Evolutionary conservation across 2,797 vertebrate species (phyloP).

Genomic region (Anguilla anguilla): DNA sequence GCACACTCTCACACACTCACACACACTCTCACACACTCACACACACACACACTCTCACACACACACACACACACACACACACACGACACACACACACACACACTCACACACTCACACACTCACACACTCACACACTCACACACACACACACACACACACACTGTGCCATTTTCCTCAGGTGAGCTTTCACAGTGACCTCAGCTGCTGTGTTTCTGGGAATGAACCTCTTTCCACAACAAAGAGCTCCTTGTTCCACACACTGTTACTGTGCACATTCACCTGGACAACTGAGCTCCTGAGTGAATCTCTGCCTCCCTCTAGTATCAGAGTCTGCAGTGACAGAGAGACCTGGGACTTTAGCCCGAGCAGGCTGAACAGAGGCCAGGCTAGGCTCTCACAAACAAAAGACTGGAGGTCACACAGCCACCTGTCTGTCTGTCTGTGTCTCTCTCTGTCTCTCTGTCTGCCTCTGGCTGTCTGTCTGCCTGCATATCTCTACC

Average conservation of each 20-base stretch:
- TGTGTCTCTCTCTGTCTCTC: no score
- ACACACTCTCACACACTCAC: neutral
- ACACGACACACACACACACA: neutral
- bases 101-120: no score
- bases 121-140: no score
- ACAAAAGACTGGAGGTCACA: neutral
- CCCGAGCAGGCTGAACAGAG: neutral
- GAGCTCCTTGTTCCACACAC: neutral
- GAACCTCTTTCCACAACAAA: neutral
- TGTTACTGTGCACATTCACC: neutral
- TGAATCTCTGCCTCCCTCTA: neutral
- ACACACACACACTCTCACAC: neutral
- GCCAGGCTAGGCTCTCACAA: neutral
- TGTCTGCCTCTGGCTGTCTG: constrained; percentile 39
- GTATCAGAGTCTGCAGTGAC: neutral
- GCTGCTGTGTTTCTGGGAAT: neutral
- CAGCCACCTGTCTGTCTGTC: constrained; percentile 50
- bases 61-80: neutral
- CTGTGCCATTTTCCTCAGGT: neutral
- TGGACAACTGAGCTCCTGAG: neutral
- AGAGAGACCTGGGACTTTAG: neutral
- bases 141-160: no score
- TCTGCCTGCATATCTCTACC: constrained; percentile 58
- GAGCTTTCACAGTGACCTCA: neutral
- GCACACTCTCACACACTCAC: neutral